Evolutionary conservation across 2,888 invertebrate species (phyloP), one percentile per base, ranked within the genome.

Genomic region (Tortrix viridana): DNA sequence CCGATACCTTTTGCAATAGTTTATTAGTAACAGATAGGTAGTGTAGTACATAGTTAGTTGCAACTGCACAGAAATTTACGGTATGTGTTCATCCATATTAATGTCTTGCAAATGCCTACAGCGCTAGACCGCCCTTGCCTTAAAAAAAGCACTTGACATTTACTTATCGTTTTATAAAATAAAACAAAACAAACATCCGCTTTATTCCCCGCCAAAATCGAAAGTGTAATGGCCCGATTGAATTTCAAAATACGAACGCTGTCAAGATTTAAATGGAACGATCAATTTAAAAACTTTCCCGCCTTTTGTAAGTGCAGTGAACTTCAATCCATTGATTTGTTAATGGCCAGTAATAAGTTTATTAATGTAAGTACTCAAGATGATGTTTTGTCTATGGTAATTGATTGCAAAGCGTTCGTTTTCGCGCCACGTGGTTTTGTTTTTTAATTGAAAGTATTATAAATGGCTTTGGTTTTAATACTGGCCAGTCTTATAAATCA

Each of bases 261-360:
- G 72, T 72, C 71, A 71, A 65, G 59, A 54, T 65, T 64, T 60
- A 71, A 77, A 74, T 74, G 72, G 70, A 70, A 67, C 70, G 66
- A 75, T 75, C 70, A 72, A 74, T 77, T 67, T 71, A 65, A 71
- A 69, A 71, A 70, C 70, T 74, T 75, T 76, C 71, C 66, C 72
- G 72, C 69, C 71, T 67, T 71, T 72, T 70, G 70, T 69, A 61
- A 69, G 66, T 62, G 65, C 65, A 65, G 58, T 67, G 65, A 67
- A 65, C 67, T 57, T 53, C 47, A 41, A 26, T 46, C 57, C 54
- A 61, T 65, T 59, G 59, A 60, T 65, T 67, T 63, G 64, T 69
- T 68, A 68, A 69, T 70, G 66, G 66, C 67, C 60, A 65, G 65
- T 68, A 66, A 67, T 67, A 62, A 65, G 60, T 67, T 66, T 70